Evolutionary conservation across 53 echinoderm and acorn worm species (phyloP), one percentile per base, ranked within the genome.

Genomic region (Stichopus horrens): DNA sequence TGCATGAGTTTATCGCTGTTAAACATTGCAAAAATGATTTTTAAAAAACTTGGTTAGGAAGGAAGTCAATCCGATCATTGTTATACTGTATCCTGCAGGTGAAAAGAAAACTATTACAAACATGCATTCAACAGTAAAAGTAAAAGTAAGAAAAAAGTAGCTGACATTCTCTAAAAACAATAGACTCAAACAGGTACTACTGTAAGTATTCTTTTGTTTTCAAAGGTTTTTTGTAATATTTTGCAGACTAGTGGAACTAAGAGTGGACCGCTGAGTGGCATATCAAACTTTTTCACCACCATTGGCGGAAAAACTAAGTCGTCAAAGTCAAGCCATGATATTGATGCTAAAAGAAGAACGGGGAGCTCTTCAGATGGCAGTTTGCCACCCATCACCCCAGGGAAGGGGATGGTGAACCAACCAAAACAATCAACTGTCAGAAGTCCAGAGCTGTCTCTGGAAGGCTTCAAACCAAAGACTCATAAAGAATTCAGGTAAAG

Each of bases 401-500:
- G 98, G 4, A 94, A 97, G 58, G 91, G 86, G 23, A 91, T 97
- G 74, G 95, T 97, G 53, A 89, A 91, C 2, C 97, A 97, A 83
- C 90, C 89, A 77, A 93, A 91, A 7, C 79, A 77, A 9, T 74
- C 68, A 19, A 86, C 86, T 14, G 79, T 75, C 5, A 58, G 86
- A 11, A 93, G 93, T 37, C 88, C 91, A 6, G 91, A 90, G 23
- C 90, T 88, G 65, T 53, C 90, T 23, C 68, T 87, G 6, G 63
- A 89, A 16, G 94, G 88, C 14, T 93, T 92, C 83, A 93, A 89
- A 58, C 91, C 93, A 7, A 93, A 86, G 82, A 89, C 91, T 77
- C 79, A 86, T 9, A 94, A 95, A 76, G 92, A 97, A 58, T 97
- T 97, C 78, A 87, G 94, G 97, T 97, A 83, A 91, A 95, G 85